These are phyloP conservation scores for Cacoxenus indagator DNA, from an alignment of 2,888 invertebrate genomes.

Conservation along the genomic window DNA sequence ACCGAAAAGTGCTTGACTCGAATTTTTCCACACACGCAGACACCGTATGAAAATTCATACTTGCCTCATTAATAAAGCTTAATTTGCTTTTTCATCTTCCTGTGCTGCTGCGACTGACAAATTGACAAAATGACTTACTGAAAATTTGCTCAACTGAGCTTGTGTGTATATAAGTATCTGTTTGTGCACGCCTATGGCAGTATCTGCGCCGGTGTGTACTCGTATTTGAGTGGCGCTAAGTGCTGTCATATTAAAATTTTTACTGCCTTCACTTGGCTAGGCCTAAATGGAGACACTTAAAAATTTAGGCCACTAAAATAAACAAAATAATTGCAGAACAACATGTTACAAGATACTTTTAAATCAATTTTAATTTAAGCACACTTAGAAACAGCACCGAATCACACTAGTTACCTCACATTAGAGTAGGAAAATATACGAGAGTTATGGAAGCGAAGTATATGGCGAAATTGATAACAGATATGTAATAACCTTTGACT, in stretches of 20 bases:
- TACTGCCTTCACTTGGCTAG: background rate
- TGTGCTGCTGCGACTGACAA: background rate
- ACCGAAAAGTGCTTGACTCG: background rate
- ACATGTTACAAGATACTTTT: background rate
- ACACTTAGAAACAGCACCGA: no score
- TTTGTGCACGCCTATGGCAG: background rate
- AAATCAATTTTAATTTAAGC: background rate
- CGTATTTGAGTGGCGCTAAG: background rate
- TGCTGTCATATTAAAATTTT: background rate
- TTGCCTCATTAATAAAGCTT: slow-evolving; percentile 13
- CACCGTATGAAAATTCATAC: background rate
- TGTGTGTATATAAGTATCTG: background rate
- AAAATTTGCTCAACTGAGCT: background rate
- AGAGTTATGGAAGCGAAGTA: no score
- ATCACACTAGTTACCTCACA: no score
- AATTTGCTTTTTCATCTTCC: slow-evolving; percentile 12
- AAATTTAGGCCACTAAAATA: background rate
- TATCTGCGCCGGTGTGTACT: background rate
- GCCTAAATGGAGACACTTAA: background rate
- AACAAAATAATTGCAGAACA: background rate
- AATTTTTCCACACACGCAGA: background rate
- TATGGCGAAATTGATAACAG: no score
- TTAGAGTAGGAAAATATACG: no score
- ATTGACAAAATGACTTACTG: background rate
- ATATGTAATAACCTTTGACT: no score